Conservation (phyloP, 2,888 invertebrate species). For the Aethes cnicana region DNA sequence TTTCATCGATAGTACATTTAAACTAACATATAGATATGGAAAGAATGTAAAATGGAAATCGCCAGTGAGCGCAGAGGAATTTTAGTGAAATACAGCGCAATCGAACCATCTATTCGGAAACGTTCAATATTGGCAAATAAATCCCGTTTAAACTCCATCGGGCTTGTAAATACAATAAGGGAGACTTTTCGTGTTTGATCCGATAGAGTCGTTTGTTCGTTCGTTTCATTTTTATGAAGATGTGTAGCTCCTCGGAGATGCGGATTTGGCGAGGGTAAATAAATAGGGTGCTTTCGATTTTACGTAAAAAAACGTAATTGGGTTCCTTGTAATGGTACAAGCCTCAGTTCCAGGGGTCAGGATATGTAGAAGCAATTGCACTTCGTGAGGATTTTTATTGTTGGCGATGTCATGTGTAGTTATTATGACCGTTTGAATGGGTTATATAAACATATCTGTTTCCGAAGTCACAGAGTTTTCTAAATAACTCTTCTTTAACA, state of each 20-base stretch:
- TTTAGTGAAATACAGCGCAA: constrained; percentile 29
- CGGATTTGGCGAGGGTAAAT: constrained; percentile 49
- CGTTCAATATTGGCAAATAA: constrained; percentile 66
- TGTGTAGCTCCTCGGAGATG: constrained; percentile 57
- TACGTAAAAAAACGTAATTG: constrained; percentile 36
- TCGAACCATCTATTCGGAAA: constrained; percentile 42
- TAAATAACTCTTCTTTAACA: too few relatives aligned
- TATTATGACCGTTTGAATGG: too few relatives aligned
- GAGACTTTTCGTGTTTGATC: constrained; percentile 64
- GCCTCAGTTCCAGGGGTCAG: constrained; percentile 14
- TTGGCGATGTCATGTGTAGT: too few relatives aligned
- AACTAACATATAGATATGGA: too few relatives aligned
- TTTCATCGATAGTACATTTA: too few relatives aligned
- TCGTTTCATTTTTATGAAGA: constrained; percentile 74
- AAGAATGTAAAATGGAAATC: constrained; percentile 18
- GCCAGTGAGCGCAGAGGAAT: constrained; percentile 26
- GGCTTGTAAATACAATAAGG: constrained; percentile 70
- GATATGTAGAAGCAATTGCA: too few relatives aligned
- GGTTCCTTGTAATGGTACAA: constrained; percentile 21
- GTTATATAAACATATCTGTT: too few relatives aligned
- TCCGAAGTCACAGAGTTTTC: too few relatives aligned
- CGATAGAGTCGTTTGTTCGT: constrained; percentile 56
- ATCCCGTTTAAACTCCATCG: constrained; percentile 67
- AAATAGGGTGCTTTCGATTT: constrained; percentile 48
- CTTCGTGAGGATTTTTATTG: too few relatives aligned